These are phyloP conservation scores for Fragum fragum DNA, from an alignment of 2,888 invertebrate species.

Conservation along the genomic window DNA sequence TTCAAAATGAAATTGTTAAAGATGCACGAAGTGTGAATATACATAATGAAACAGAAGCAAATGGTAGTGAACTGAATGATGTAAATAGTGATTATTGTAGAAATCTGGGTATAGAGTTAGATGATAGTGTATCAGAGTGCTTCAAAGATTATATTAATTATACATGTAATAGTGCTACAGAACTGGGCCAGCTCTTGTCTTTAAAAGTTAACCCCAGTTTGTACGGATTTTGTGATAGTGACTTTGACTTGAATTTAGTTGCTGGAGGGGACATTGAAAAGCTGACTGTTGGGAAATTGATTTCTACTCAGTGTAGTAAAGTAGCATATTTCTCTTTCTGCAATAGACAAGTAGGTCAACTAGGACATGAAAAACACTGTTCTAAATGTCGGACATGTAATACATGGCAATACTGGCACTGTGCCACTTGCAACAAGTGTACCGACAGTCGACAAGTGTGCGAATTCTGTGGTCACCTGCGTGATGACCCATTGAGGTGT, in stretches of 20 bases:
- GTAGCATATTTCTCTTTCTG: slow-evolving; percentile 66
- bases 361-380: slow-evolving; percentile 64
- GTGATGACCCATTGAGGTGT: slow-evolving; percentile 42
- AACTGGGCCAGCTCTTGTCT: slow-evolving; percentile 50
- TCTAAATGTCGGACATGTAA: slow-evolving; percentile 51
- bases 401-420: slow-evolving; percentile 62
- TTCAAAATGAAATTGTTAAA: slow-evolving; percentile 37
- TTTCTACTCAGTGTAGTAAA: slow-evolving; percentile 55
- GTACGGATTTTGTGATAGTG: slow-evolving; percentile 58
- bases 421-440: slow-evolving; percentile 56
- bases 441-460: slow-evolving; percentile 51
- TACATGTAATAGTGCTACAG: slow-evolving; percentile 59
- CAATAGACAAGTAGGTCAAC: slow-evolving; percentile 54
- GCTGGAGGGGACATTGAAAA: slow-evolving; percentile 50
- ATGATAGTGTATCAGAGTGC: slow-evolving; percentile 49
- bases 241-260: slow-evolving; percentile 53
- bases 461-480: slow-evolving; percentile 61
- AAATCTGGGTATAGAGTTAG: slow-evolving; percentile 26
- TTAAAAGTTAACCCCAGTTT: slow-evolving; percentile 49
- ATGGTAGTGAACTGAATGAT: neutral
- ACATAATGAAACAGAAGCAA: neutral
- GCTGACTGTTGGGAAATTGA: slow-evolving; percentile 55
- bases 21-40: slow-evolving; percentile 11
- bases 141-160: slow-evolving; percentile 65
- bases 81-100: slow-evolving; percentile 15